Evolutionary conservation across 92 coral and sea anemone species (phyloP).

Genomic region (Isaurus tuberculatus): DNA sequence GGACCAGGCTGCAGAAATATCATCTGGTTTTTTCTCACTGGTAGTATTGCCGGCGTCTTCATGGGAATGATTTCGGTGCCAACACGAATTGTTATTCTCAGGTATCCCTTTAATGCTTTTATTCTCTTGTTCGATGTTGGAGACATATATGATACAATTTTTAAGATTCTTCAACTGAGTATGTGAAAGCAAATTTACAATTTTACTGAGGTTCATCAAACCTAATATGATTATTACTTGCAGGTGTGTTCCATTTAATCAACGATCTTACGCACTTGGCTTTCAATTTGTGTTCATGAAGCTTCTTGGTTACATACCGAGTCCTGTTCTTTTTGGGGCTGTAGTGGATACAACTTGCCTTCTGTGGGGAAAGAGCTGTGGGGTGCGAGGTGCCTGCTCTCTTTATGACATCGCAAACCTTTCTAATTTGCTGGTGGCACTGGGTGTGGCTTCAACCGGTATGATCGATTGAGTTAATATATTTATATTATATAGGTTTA

Average conservation of each 20-base stretch:
- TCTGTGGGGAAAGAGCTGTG: slow-evolving; percentile 39
- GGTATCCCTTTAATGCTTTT: slow-evolving; percentile 7
- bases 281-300: slow-evolving; percentile 45
- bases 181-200: too few relatives aligned
- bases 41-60: not conserved
- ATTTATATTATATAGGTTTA: too few relatives aligned
- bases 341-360: slow-evolving; percentile 33
- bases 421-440: slow-evolving; percentile 1
- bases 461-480: not conserved
- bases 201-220: too few relatives aligned
- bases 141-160: not conserved
- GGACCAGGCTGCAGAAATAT: slow-evolving; percentile 35
- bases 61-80: slow-evolving; percentile 43
- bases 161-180: too few relatives aligned
- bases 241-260: slow-evolving; percentile 66
- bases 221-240: not conserved
- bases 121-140: not conserved
- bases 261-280: slow-evolving; percentile 55
- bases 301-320: slow-evolving; percentile 51
- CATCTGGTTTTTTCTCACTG: slow-evolving; percentile 26
- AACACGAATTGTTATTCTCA: slow-evolving; percentile 38
- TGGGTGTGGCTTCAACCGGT: slow-evolving; percentile 1
- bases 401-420: slow-evolving; percentile 4
- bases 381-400: slow-evolving; percentile 19
- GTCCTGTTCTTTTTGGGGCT: slow-evolving; percentile 35